Percentiles rank a stretch among this genome's conserved stretches.
phyloP scores from a whole-genome alignment of 2,113 vertebrate genomes.

The Campylomormyrus tamandua region DNA sequence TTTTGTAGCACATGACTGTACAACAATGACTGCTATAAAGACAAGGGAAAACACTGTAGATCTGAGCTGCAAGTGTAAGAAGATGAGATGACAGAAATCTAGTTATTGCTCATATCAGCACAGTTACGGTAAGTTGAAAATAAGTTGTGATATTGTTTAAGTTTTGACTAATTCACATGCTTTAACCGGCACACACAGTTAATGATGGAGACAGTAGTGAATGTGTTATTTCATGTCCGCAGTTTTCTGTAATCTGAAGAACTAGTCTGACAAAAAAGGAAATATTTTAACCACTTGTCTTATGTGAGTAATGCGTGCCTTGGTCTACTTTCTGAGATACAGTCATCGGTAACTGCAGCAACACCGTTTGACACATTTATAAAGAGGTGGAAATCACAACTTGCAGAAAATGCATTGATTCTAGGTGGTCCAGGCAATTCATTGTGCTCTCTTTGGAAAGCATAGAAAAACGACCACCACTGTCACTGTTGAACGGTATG shows the following conservation, averaged over 20 bases:
- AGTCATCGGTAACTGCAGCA: background rate
- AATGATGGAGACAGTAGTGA: background rate
- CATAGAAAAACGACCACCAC: background rate
- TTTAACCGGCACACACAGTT: background rate
- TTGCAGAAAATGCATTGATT: background rate
- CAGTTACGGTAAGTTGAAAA: slow-evolving; percentile 16
- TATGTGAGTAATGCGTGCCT: slow-evolving; percentile 14
- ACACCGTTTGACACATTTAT: background rate
- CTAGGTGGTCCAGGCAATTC: background rate
- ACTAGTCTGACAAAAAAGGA: background rate
- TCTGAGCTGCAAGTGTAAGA: background rate
- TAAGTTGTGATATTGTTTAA: background rate
- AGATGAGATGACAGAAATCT: background rate
- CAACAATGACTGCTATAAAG: background rate
- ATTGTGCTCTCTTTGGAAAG: background rate
- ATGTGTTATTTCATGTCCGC: background rate
- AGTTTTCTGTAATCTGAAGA: slow-evolving; percentile 6
- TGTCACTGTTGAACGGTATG: background rate
- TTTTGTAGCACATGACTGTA: background rate
- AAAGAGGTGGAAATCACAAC: background rate
- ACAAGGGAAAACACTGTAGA: background rate
- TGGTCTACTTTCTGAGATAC: slow-evolving; percentile 9
- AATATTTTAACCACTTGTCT: slow-evolving; percentile 7
- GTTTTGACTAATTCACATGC: slow-evolving; percentile 1
- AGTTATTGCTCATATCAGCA: background rate